Base-by-base conservation (phyloP, 1,140 invertebrate species). In the Zaprionus capensis region DNA sequence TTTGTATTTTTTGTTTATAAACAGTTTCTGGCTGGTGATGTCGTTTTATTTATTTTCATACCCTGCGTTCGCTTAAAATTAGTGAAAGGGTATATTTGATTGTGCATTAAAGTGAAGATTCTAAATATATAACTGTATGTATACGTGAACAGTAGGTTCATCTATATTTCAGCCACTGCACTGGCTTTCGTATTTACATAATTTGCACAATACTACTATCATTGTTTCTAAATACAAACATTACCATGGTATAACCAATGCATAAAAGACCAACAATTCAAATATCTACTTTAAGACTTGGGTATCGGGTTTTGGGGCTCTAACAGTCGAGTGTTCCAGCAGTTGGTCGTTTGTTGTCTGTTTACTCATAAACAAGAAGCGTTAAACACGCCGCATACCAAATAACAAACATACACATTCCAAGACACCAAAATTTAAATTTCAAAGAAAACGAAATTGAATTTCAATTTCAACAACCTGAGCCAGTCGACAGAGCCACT, bases 401-500 rank as follows among this genome's bases (percentile, higher is more conserved):
- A 87, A 87, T 88, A 78, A 87, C 84, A 88, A 83, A 87, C 83
- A 81, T 83, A 87, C n/a, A 9, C 41, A 88, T 83, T 87, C 84
- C 74, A 71, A 87, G 59, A 78, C 77, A 83, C 78, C 78, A 83
- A 88, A 87, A 84, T 81, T 87, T 84, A 83, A 88, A 88, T 88
- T 84, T 75, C 78, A 87, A 87, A 78, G 84, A 87, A 88, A 87
- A 87, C 84, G 84, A 87, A 87, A 88, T 87, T 88, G 80, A 83
- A 88, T 83, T 88, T 87, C 70, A 87, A 87, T 87, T 87, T 86
- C 44, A 76, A 74, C 82, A 87, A 86, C 83, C 83, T 87, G 83
- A 80, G 75, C 51, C 62, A 15, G 34, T 38, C 53, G 53, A 38
- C 76, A 28, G 38, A 61, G 26, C 58, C 53, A 79, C 68, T 49